Percentiles rank a stretch among this genome's conserved stretches.
Conservation (phyloP, 2,797 vertebrate species). For the Pseudochaenichthys georgianus region DNA sequence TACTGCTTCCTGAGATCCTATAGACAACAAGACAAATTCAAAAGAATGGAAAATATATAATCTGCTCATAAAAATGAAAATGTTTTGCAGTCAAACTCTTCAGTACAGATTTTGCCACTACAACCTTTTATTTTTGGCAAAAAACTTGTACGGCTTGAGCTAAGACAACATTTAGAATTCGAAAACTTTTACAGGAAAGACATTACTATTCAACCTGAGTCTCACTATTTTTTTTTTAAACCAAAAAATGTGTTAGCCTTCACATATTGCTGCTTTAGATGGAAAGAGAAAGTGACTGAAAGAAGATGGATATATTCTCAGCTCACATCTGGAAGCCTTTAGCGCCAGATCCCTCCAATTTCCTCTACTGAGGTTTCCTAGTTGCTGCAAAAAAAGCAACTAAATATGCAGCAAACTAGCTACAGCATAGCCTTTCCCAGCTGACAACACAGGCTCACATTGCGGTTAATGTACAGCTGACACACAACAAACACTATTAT, state of each 20-base stretch:
- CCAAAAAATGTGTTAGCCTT: neutral
- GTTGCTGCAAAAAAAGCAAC: constrained; percentile 13
- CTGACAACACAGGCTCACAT: constrained; percentile 5
- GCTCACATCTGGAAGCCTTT: constrained; percentile 73
- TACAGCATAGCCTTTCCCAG: neutral
- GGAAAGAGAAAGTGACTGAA: constrained; percentile 25
- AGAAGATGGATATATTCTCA: constrained; percentile 28
- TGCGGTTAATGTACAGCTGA: constrained; percentile 1
- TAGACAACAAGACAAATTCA: neutral
- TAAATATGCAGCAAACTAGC: constrained; percentile 12
- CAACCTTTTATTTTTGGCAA: neutral
- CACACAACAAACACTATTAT: constrained; percentile 5
- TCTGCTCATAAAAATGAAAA: neutral
- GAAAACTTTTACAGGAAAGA: neutral
- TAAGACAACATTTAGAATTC: neutral
- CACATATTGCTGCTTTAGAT: neutral
- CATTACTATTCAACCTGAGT: neutral
- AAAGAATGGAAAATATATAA: neutral
- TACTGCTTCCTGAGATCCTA: neutral
- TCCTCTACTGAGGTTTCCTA: constrained; percentile 37
- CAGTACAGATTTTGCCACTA: neutral
- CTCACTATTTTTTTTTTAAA: constrained; percentile 1
- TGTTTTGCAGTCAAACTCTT: neutral
- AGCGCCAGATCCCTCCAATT: constrained; percentile 40
- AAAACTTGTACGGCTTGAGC: neutral